These are phyloP conservation scores for Callyntrura sp. DNA, from an alignment of 2,888 invertebrate genomes.

Conservation along the genomic window DNA sequence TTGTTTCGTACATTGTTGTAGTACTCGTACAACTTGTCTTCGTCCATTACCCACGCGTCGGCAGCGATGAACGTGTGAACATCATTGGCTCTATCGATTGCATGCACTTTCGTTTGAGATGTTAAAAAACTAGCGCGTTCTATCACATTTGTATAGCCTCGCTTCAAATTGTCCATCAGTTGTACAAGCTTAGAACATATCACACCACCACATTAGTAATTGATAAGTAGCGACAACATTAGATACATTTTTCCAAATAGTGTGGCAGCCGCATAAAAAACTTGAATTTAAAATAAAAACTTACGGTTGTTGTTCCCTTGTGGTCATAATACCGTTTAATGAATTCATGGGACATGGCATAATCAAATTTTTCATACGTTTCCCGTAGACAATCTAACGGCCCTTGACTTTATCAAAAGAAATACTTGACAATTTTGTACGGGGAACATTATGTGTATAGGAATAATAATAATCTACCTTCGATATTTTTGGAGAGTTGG, in stretches of 20 bases:
- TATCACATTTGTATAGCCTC: slow-evolving; percentile 45
- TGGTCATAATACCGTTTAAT: slow-evolving; percentile 61
- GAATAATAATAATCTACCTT: slow-evolving; percentile 22
- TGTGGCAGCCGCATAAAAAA: no score
- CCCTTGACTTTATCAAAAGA: slow-evolving; percentile 37
- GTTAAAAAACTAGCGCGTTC: slow-evolving; percentile 59
- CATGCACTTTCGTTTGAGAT: slow-evolving; percentile 62
- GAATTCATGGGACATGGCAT: slow-evolving; percentile 68
- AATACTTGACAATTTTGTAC: background rate
- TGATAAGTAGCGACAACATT: no score
- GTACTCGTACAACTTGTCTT: slow-evolving; percentile 53
- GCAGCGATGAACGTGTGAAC: slow-evolving; percentile 71
- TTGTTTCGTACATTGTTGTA: slow-evolving; percentile 53
- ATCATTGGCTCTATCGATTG: slow-evolving; percentile 60
- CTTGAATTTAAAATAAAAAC: background rate
- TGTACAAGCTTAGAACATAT: slow-evolving; percentile 55
- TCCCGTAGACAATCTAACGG: slow-evolving; percentile 67
- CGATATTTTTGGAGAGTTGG: slow-evolving; percentile 64
- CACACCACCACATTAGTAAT: no score
- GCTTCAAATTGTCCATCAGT: slow-evolving; percentile 67
- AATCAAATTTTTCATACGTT: slow-evolving; percentile 73
- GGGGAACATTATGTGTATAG: background rate
- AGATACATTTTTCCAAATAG: no score
- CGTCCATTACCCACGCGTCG: slow-evolving; percentile 68
- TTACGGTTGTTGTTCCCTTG: slow-evolving; percentile 54